Evolutionary conservation across 2,888 invertebrate species (phyloP).

Genomic region (Monochamus alternatus): DNA sequence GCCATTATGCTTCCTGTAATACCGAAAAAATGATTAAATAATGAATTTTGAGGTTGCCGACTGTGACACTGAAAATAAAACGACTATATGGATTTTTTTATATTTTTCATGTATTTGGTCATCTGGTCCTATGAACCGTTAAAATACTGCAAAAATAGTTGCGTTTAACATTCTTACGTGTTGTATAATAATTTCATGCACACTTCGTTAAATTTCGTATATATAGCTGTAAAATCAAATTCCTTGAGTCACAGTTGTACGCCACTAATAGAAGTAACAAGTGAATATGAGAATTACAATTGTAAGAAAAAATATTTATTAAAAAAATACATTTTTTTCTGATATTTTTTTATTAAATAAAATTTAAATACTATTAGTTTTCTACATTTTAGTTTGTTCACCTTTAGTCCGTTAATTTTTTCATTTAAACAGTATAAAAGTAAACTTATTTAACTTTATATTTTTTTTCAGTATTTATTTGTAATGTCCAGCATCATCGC

Average conservation of each 20-base stretch:
- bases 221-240: neutral
- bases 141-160: slow-evolving; percentile 7
- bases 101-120: slow-evolving; percentile 2
- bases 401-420: too few relatives aligned
- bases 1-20: too few relatives aligned
- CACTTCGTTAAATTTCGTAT: slow-evolving; percentile 1
- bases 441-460: too few relatives aligned
- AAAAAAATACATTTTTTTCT: neutral
- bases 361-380: too few relatives aligned
- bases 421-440: too few relatives aligned
- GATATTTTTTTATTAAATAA: too few relatives aligned
- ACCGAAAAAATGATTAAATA: too few relatives aligned
- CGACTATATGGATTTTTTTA: too few relatives aligned
- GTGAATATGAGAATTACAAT: neutral
- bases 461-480: too few relatives aligned
- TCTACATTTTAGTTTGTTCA: neutral
- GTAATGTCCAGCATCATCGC: too few relatives aligned
- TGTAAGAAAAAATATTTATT: neutral
- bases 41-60: too few relatives aligned
- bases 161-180: slow-evolving; percentile 2
- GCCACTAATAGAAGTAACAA: neutral
- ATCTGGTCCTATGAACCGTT: neutral
- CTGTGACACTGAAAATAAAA: too few relatives aligned
- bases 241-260: neutral
- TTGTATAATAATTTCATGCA: slow-evolving; percentile 4